These are phyloP conservation scores for Macquaria australasica DNA, from an alignment of 2,113 vertebrate species.

Conservation along the genomic window DNA sequence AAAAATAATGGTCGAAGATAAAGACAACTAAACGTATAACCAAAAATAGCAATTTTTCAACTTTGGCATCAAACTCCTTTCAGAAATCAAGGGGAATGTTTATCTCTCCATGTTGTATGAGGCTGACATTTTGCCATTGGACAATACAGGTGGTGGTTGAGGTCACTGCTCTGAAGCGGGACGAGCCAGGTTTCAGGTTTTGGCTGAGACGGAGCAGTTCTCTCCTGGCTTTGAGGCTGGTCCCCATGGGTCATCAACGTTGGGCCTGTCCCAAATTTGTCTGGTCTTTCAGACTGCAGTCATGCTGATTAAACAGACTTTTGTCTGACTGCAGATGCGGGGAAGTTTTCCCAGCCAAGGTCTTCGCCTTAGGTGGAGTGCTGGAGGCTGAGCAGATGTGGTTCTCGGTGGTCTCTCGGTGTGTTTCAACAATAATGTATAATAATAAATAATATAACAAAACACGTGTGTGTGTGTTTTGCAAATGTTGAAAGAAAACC, in stretches of 20 bases:
- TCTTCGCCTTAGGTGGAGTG: neutral
- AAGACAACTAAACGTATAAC: neutral
- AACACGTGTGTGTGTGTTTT: neutral
- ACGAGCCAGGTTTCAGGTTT: constrained; percentile 13
- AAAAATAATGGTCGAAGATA: neutral
- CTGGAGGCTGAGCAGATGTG: constrained; percentile 17
- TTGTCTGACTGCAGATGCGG: neutral
- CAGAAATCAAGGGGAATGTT: neutral
- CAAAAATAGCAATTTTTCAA: neutral
- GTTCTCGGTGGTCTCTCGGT: neutral
- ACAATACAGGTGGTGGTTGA: neutral
- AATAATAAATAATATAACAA: neutral
- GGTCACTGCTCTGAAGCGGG: constrained; percentile 26
- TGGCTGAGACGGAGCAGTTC: constrained; percentile 29
- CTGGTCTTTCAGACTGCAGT: constrained; percentile 41
- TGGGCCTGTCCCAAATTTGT: constrained; percentile 28
- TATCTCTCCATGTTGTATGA: neutral
- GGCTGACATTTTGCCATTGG: constrained; percentile 59
- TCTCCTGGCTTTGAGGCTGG: constrained; percentile 32
- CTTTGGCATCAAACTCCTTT: neutral
- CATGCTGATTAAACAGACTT: constrained; percentile 32
- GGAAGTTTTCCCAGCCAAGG: neutral
- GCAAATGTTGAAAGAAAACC: neutral
- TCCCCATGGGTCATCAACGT: constrained; percentile 25
- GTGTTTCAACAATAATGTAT: neutral